Evolutionary conservation across 2,797 vertebrate genomes (phyloP), one percentile per base, ranked within the genome.

Genomic region (Epinephelus coioides): DNA sequence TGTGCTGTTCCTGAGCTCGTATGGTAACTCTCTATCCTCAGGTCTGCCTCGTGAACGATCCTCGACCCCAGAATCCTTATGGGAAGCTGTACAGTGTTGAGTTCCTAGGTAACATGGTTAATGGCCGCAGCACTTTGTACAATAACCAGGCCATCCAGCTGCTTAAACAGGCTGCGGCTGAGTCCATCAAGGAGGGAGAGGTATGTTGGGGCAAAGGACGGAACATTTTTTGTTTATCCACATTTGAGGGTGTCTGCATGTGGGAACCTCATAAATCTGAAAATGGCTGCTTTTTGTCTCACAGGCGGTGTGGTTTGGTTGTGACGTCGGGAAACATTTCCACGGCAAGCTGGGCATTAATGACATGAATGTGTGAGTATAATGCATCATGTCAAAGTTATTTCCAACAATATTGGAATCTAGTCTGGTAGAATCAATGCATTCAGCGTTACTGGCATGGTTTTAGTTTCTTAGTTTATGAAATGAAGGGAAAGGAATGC

Each of bases 301-400:
- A 18, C 60, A 99, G 98, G 98, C 98, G 0, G 98, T 99, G 82
- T 99, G 98, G 98, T 99, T 99, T 79, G 98, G 98, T 66, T 99
- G 97, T 46, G 98, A 99, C 7, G 97, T 99, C 46, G 98, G 97
- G 50, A 99, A 99, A 90, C 96, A 98, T 91, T 99, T 99, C 92
- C 97, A 96, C 76, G 92, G 97, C 94, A 99, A 99, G 90, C 94
- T 99, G 93, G 98, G 98, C 87, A 98, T 99, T 94, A 98, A 97
- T 62, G 97, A 99, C 93, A 91, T 98, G 96, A 97, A 99, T 78
- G 95, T 99, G 98, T 99, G 93, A 98, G 98, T 97, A 89, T 56
- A 43, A 72, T 6, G 38, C 7, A 2, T 50, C 21, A 21, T 27
- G 47, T 51, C 1, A 12, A 44, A 21, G 27, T 57, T 21, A 21